A percentile compares a stretch with the other conserved stretches of the same genome.
Conservation (phyloP, 1,140 invertebrate genomes). For the Drosophila fuyamai region DNA sequence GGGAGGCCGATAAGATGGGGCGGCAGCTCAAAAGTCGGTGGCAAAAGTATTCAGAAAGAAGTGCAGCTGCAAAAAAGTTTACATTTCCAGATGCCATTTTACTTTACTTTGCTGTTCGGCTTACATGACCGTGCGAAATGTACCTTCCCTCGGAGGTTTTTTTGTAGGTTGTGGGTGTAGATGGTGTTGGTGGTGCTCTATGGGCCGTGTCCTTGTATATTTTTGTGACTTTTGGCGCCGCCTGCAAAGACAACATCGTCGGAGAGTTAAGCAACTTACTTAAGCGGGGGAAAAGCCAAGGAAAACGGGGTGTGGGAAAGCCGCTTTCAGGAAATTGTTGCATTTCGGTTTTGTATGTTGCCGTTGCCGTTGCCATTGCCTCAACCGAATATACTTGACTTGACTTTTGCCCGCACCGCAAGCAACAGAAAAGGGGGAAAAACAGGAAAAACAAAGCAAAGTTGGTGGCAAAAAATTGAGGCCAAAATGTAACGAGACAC, state of each 20-base stretch:
- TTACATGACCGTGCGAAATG: constrained; percentile 49
- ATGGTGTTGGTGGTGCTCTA: background rate
- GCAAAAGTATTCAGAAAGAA: constrained; percentile 81
- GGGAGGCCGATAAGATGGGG: constrained; percentile 7
- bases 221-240: constrained; percentile 72
- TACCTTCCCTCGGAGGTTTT: constrained; percentile 26
- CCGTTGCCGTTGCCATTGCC: background rate
- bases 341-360: constrained; percentile 66
- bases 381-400: constrained; percentile 75
- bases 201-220: constrained; percentile 37
- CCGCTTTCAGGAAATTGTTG: constrained; percentile 79
- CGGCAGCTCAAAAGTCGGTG: constrained; percentile 64
- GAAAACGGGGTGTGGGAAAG: constrained; percentile 30
- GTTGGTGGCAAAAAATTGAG: constrained; percentile 63
- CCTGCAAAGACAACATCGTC: constrained; percentile 73
- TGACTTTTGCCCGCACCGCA: constrained; percentile 72
- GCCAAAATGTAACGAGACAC: constrained; percentile 77
- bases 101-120: constrained; percentile 72
- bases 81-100: constrained; percentile 82
- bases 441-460: constrained; percentile 44
- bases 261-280: constrained; percentile 78
- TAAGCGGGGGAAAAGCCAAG: constrained; percentile 45
- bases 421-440: constrained; percentile 17
- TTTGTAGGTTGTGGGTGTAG: background rate
- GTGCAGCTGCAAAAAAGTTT: constrained; percentile 76